Evolutionary conservation across 2,888 invertebrate genomes (phyloP).

Genomic region (Gymnosoma rotundatum): DNA sequence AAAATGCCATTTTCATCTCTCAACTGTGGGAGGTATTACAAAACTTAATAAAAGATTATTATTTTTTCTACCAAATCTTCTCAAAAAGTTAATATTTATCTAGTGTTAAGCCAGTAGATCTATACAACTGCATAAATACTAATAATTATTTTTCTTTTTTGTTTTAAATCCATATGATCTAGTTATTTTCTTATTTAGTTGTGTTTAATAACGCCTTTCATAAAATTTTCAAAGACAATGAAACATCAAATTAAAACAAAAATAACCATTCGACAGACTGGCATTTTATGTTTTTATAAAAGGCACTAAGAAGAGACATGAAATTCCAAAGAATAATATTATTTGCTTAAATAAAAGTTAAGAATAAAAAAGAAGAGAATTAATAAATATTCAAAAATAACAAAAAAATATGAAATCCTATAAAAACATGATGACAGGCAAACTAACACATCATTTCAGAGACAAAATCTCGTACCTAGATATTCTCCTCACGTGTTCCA

Average conservation of each 20-base stretch:
- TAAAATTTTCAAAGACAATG: constrained; percentile 34
- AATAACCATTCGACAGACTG: constrained; percentile 45
- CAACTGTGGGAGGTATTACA: constrained; percentile 30
- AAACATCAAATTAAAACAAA: not conserved
- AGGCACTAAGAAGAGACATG: constrained; percentile 37
- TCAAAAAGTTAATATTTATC: constrained; percentile 69
- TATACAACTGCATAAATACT: constrained; percentile 23
- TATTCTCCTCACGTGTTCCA: constrained; percentile 3
- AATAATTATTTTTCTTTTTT: constrained; percentile 19
- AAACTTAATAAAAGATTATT: constrained; percentile 46
- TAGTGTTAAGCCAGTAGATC: constrained; percentile 49
- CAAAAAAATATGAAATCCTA: constrained; percentile 65
- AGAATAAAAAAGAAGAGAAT: constrained; percentile 35
- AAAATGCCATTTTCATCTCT: too few species aligned
- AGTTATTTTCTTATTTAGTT: constrained; percentile 65
- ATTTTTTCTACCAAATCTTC: constrained; percentile 53
- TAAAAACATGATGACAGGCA: constrained; percentile 71
- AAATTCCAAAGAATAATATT: constrained; percentile 68
- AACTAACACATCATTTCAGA: constrained; percentile 57
- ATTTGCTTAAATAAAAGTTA: constrained; percentile 60
- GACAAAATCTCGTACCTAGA: constrained; percentile 28
- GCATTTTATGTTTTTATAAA: constrained; percentile 25
- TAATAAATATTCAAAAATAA: constrained; percentile 63
- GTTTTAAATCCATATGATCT: constrained; percentile 59
- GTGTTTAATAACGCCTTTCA: constrained; percentile 65